Conservation (phyloP, 2,888 invertebrate genomes). For the Ligdia adustata region DNA sequence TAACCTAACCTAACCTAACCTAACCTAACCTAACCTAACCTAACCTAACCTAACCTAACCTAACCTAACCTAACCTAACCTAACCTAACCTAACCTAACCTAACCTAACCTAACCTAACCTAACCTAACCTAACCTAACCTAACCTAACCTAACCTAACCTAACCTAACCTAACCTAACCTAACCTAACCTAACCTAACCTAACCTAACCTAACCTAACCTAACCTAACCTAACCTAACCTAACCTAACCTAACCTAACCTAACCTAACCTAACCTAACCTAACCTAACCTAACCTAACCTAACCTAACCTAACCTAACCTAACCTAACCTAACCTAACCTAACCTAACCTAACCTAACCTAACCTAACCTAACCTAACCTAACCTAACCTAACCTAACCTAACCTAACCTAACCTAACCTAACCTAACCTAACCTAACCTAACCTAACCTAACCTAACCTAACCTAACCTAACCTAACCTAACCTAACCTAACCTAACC, state of each 20-base stretch:
- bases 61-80: slow-evolving; percentile 19
- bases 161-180: slow-evolving; percentile 26
- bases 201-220: slow-evolving; percentile 24
- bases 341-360: slow-evolving; percentile 37
- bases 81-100: slow-evolving; percentile 25
- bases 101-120: slow-evolving; percentile 25
- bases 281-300: too few species aligned
- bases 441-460: slow-evolving; percentile 28
- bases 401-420: slow-evolving; percentile 25
- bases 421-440: slow-evolving; percentile 31
- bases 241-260: slow-evolving; percentile 23
- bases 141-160: slow-evolving; percentile 26
- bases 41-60: slow-evolving; percentile 14
- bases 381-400: slow-evolving; percentile 28
- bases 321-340: slow-evolving; percentile 34
- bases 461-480: slow-evolving; percentile 29
- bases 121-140: slow-evolving; percentile 25
- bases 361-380: slow-evolving; percentile 23
- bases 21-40: slow-evolving; percentile 22
- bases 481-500: slow-evolving; percentile 29
- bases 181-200: slow-evolving; percentile 25
- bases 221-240: slow-evolving; percentile 24
- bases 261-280: slow-evolving; percentile 15
- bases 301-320: slow-evolving; percentile 21
- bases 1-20: slow-evolving; percentile 20